phyloP scores from a whole-genome alignment of 2,888 invertebrate species.

The Caenorhabditis macrosperma region DNA sequence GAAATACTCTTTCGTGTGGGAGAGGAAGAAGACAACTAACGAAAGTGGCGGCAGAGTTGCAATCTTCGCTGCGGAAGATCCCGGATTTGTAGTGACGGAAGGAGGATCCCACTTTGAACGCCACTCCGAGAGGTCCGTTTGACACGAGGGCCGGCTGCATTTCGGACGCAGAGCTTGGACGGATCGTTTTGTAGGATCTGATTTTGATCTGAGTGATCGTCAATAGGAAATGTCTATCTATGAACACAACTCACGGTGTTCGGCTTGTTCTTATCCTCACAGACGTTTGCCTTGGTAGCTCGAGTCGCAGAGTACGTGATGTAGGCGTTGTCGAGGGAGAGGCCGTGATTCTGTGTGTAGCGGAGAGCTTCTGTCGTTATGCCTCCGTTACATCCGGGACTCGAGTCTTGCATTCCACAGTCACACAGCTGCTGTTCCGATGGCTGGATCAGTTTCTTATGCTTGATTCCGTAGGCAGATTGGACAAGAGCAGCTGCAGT shows the following conservation, averaged over 20 bases:
- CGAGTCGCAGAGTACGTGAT: background rate
- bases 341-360: background rate
- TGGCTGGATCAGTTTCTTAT: background rate
- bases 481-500: background rate
- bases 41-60: background rate
- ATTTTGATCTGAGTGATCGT: background rate
- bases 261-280: background rate
- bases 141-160: background rate
- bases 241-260: background rate
- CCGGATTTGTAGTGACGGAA: background rate
- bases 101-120: background rate
- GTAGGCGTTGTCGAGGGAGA: background rate
- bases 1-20: background rate
- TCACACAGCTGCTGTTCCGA: slow-evolving; percentile 12
- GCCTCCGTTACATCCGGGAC: slow-evolving; percentile 6
- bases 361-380: background rate
- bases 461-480: slow-evolving; percentile 8
- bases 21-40: background rate
- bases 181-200: background rate
- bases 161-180: background rate
- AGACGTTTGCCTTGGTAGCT: background rate
- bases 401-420: slow-evolving; percentile 1
- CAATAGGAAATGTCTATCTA: too few relatives aligned
- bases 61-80: background rate
- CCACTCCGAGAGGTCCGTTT: background rate